Evolutionary conservation across 2,888 invertebrate species (phyloP).

Genomic region (Synanthedon myopaeformis): DNA sequence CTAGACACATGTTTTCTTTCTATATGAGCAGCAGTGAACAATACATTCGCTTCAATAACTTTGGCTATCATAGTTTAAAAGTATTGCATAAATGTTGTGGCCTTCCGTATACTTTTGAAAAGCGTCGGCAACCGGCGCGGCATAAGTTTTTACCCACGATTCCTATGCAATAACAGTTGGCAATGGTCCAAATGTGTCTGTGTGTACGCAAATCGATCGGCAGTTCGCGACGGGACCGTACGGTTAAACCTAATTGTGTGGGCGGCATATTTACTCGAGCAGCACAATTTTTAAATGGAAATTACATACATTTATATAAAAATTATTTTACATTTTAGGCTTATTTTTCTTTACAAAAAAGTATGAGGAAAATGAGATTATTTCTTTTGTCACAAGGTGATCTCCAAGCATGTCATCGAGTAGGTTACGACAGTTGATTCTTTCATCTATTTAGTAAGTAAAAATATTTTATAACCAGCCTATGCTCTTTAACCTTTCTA

Average conservation of each 20-base stretch:
- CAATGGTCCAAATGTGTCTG: slow-evolving; percentile 47
- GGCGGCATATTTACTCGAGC: slow-evolving; percentile 1
- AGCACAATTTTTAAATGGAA: neutral
- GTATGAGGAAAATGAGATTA: too few relatives aligned
- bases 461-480: too few relatives aligned
- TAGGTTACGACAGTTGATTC: too few relatives aligned
- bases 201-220: slow-evolving; percentile 54
- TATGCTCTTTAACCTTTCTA: too few relatives aligned
- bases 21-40: neutral
- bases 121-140: slow-evolving; percentile 21
- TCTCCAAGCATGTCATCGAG: too few relatives aligned
- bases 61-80: neutral
- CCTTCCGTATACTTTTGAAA: slow-evolving; percentile 18
- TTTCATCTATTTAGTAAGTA: too few relatives aligned
- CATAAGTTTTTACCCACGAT: slow-evolving; percentile 17
- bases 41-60: neutral
- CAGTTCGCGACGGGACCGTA: slow-evolving; percentile 8
- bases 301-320: neutral
- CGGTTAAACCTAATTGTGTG: neutral
- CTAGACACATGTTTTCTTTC: neutral
- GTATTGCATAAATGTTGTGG: slow-evolving; percentile 4
- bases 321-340: too few relatives aligned
- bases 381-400: too few relatives aligned
- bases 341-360: too few relatives aligned
- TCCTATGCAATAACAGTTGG: slow-evolving; percentile 59